Percentiles rank a stretch among this genome's conserved stretches.
phyloP scores from a whole-genome alignment of 2,888 invertebrate genomes.

The Drosophila acutilabella region DNA sequence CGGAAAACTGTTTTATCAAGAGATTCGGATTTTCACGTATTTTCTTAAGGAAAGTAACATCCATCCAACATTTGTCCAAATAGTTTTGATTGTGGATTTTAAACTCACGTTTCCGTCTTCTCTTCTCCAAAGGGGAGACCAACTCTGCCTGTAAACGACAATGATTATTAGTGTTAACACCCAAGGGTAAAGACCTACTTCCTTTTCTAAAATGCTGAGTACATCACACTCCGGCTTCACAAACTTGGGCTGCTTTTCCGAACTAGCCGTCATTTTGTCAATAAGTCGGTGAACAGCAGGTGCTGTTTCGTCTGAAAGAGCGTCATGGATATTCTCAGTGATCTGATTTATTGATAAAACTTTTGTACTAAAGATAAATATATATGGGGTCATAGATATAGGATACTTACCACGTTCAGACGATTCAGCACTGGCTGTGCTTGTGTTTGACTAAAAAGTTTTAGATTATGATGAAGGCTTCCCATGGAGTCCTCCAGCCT shows the following conservation, averaged over 20 bases:
- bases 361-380: too few relatives aligned
- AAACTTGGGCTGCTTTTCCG: slow-evolving; percentile 52
- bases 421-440: slow-evolving; percentile 64
- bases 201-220: slow-evolving; percentile 75
- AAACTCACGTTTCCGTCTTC: slow-evolving; percentile 74
- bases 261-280: slow-evolving; percentile 42
- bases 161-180: not conserved
- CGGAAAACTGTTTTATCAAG: slow-evolving; percentile 59
- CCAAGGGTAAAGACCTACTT: slow-evolving; percentile 51
- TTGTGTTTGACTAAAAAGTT: slow-evolving; percentile 59
- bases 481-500: slow-evolving; percentile 77
- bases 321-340: slow-evolving; percentile 72
- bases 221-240: slow-evolving; percentile 79
- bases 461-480: slow-evolving; percentile 62
- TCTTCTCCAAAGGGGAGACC: slow-evolving; percentile 76
- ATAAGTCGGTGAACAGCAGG: slow-evolving; percentile 64
- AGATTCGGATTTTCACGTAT: slow-evolving; percentile 69
- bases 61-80: slow-evolving; percentile 76
- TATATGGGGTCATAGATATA: not conserved
- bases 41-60: slow-evolving; percentile 74
- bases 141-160: slow-evolving; percentile 58
- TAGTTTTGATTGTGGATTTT: slow-evolving; percentile 81
- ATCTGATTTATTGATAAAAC: slow-evolving; percentile 51
- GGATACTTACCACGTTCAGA: slow-evolving; percentile 63
- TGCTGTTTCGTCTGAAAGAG: slow-evolving; percentile 66